Percentiles rank a stretch among this genome's conserved stretches.
These are phyloP conservation scores for Arothron firmamentum DNA, from an alignment of 2,113 vertebrate genomes.

Conservation along the genomic window DNA sequence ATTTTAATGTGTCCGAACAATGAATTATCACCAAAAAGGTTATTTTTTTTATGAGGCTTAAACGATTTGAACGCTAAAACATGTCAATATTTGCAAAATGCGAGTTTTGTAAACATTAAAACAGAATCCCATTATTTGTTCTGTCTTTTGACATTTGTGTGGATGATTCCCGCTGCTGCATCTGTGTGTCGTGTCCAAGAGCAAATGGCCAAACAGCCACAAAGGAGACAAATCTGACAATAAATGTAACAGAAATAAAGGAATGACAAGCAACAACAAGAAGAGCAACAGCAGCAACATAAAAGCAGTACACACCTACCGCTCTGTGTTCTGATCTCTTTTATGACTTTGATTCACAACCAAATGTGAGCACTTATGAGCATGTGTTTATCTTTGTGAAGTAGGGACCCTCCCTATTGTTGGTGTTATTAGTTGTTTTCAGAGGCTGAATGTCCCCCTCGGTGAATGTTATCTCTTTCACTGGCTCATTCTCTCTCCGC, in stretches of 20 bases:
- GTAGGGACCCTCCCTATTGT: constrained; percentile 56
- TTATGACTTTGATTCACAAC: constrained; percentile 42
- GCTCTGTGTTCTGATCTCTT: constrained; percentile 6
- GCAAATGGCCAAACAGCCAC: background rate
- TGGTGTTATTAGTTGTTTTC: constrained; percentile 68
- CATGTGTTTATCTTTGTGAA: constrained; percentile 56
- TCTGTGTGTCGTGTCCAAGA: too few relatives aligned
- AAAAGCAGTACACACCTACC: constrained; percentile 16
- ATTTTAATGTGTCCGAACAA: too few relatives aligned
- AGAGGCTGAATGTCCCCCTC: constrained; percentile 63
- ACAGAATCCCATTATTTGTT: too few relatives aligned
- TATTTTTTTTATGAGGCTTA: too few relatives aligned
- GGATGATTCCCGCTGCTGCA: too few relatives aligned
- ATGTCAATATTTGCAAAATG: too few relatives aligned
- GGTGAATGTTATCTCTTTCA: constrained; percentile 67
- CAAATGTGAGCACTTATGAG: constrained; percentile 42
- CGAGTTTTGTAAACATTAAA: too few relatives aligned
- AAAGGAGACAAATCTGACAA: background rate
- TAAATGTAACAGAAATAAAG: background rate
- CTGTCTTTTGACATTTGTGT: too few relatives aligned
- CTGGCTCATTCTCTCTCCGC: constrained; percentile 63
- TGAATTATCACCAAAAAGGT: too few relatives aligned
- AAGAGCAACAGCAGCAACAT: constrained; percentile 1
- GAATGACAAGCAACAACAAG: background rate
- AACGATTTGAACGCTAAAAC: too few relatives aligned